phyloP scores from a whole-genome alignment of 2,888 invertebrate species.

The Hemistola chrysoprasaria region DNA sequence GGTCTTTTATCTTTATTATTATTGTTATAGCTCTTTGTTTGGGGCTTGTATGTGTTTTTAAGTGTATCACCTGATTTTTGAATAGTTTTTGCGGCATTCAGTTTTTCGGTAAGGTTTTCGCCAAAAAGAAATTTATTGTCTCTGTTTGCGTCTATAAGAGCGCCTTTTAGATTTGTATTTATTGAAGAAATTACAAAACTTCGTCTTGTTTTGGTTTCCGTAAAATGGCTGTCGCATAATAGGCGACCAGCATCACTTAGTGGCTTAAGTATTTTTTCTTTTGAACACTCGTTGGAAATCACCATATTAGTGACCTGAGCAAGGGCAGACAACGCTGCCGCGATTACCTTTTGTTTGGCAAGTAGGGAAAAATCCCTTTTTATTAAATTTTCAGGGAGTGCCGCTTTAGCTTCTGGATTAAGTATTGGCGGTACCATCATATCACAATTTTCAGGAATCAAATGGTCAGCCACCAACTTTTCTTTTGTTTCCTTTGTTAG shows the following conservation, averaged over 20 bases:
- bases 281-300: neutral
- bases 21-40: too few relatives aligned
- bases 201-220: neutral
- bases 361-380: constrained; percentile 3
- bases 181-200: neutral
- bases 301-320: neutral
- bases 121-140: too few relatives aligned
- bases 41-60: too few relatives aligned
- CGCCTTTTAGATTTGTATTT: neutral
- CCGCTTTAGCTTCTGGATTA: constrained; percentile 4
- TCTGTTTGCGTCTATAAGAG: neutral
- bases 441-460: too few relatives aligned
- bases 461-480: too few relatives aligned
- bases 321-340: constrained; percentile 3
- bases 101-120: constrained; percentile 1
- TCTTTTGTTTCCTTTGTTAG: constrained; percentile 4
- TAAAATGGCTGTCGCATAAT: constrained; percentile 4
- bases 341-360: constrained; percentile 1
- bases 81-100: constrained; percentile 1
- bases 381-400: neutral
- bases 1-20: too few relatives aligned
- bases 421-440: too few relatives aligned
- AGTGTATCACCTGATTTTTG: constrained; percentile 5
- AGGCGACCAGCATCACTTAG: constrained; percentile 7
- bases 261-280: neutral